phyloP scores from a whole-genome alignment of 2,113 vertebrate species.

The Chaetops frenatus region DNA sequence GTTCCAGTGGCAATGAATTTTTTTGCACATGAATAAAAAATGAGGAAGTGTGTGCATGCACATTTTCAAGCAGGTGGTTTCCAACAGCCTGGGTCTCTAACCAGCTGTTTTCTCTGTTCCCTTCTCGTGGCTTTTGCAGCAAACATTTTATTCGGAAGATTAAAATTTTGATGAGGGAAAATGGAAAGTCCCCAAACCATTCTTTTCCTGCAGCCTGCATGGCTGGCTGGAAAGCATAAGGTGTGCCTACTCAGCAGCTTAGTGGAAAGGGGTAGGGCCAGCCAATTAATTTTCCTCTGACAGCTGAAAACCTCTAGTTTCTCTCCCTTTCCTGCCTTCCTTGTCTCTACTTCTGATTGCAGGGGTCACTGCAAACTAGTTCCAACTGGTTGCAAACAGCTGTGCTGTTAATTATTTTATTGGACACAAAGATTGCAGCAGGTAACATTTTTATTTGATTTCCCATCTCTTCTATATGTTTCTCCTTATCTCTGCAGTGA shows the following conservation, averaged over 20 bases:
- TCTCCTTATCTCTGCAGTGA: not conserved
- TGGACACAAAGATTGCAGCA: not conserved
- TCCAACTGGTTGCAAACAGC: not conserved
- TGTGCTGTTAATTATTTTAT: not conserved
- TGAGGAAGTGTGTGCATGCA: not conserved
- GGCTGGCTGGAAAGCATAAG: not conserved
- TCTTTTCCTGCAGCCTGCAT: not conserved
- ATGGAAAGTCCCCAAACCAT: not conserved
- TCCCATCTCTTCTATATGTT: not conserved
- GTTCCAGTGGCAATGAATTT: not conserved
- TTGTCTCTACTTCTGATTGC: not conserved
- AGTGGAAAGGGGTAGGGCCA: not conserved
- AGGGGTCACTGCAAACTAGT: not conserved
- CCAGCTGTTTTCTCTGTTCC: not conserved
- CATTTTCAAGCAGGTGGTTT: not conserved
- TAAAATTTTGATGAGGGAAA: not conserved
- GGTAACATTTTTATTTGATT: not conserved
- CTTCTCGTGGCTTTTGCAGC: not conserved
- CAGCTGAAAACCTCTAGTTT: not conserved
- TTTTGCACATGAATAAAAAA: not conserved
- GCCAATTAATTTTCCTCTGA: conserved; percentile 5
- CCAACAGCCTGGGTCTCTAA: not conserved
- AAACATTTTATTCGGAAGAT: not conserved
- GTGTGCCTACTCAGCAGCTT: not conserved
- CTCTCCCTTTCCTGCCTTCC: not conserved